These are phyloP conservation scores for Varanus komodoensis DNA, from an alignment of 2,113 vertebrate genomes.

Conservation along the genomic window DNA sequence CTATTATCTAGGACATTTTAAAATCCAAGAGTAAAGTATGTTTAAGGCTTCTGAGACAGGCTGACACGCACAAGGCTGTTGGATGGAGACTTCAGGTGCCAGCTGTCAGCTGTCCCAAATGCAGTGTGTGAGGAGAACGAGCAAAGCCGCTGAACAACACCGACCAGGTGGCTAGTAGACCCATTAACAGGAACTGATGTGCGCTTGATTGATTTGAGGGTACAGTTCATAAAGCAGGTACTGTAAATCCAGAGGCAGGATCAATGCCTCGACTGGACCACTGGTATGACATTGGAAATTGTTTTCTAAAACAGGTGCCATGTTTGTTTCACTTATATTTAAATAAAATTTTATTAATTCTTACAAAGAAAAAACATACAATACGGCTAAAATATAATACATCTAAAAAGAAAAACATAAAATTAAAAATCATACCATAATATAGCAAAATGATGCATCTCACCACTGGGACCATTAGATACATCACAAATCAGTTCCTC, in stretches of 20 bases:
- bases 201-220: slow-evolving; percentile 44
- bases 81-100: neutral
- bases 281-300: slow-evolving; percentile 20
- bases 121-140: slow-evolving; percentile 17
- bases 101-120: neutral
- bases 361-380: no score
- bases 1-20: slow-evolving; percentile 20
- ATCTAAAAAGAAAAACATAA: no score
- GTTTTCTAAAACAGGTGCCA: neutral
- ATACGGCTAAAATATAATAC: no score
- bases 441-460: no score
- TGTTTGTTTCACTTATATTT: neutral
- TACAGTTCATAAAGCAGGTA: slow-evolving; percentile 45
- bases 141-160: neutral
- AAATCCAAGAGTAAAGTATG: slow-evolving; percentile 1
- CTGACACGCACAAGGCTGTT: neutral
- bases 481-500: no score
- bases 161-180: neutral
- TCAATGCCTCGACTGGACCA: slow-evolving; percentile 35
- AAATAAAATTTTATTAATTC: no score
- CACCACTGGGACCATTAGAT: no score
- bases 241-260: slow-evolving; percentile 58
- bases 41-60: neutral
- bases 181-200: slow-evolving; percentile 36
- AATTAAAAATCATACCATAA: no score